Percentiles rank a stretch among this genome's conserved stretches.
These are phyloP conservation scores for Ahaetulla prasina DNA, from an alignment of 2,113 vertebrate species.

Conservation along the genomic window DNA sequence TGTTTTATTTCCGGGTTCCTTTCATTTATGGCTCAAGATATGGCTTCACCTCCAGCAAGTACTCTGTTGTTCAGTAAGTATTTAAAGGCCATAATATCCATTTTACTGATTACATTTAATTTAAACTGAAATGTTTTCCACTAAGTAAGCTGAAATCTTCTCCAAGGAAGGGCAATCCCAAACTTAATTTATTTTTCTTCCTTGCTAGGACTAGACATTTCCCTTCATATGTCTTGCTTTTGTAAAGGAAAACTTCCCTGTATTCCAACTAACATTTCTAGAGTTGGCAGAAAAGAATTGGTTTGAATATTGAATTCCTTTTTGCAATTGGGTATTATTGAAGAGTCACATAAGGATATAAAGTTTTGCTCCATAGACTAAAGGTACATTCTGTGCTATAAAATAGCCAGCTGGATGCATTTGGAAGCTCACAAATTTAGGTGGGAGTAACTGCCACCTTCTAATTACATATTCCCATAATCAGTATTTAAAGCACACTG, in stretches of 20 bases:
- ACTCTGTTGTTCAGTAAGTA: conserved; percentile 89
- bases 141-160: not conserved
- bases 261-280: not conserved
- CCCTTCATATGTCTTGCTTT: not conserved
- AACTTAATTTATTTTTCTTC: not conserved
- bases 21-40: conserved; percentile 86
- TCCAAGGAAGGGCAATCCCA: not conserved
- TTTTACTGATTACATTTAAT: not conserved
- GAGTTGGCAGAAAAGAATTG: not conserved
- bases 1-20: conserved; percentile 90
- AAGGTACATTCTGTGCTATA: not conserved
- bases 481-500: not conserved
- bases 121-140: not conserved
- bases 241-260: not conserved
- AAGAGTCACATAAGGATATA: not conserved
- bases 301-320: not conserved
- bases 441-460: not conserved
- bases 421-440: not conserved
- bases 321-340: not conserved
- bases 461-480: not conserved
- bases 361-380: not conserved
- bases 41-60: conserved; percentile 88
- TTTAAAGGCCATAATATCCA: not conserved
- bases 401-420: not conserved
- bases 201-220: not conserved